These are phyloP conservation scores for Sisyra terminalis DNA, from an alignment of 2,888 invertebrate genomes.

Conservation along the genomic window DNA sequence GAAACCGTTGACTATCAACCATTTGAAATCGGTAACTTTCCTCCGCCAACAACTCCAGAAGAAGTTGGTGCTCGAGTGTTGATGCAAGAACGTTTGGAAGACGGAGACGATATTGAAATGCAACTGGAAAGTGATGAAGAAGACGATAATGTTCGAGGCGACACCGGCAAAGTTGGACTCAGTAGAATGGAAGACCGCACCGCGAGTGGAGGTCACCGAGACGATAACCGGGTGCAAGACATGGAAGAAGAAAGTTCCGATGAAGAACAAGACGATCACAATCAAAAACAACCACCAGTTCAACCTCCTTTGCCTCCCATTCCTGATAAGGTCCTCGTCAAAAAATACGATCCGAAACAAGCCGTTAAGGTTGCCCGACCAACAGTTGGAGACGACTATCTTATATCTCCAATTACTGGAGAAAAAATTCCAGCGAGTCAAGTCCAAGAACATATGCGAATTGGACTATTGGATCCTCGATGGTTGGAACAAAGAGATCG, in stretches of 20 bases:
- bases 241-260: constrained; percentile 82
- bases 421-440: constrained; percentile 95
- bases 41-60: constrained; percentile 92
- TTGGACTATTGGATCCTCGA: constrained; percentile 87
- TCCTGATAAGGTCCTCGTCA: constrained; percentile 86
- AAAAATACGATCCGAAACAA: constrained; percentile 94
- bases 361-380: constrained; percentile 40
- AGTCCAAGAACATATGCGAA: constrained; percentile 95
- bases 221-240: constrained; percentile 58
- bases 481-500: constrained; percentile 97
- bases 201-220: constrained; percentile 29
- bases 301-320: constrained; percentile 63
- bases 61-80: constrained; percentile 92
- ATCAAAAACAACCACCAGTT: constrained; percentile 27
- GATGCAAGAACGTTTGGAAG: constrained; percentile 69
- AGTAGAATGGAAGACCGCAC: constrained; percentile 51
- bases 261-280: constrained; percentile 40
- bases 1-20: constrained; percentile 99
- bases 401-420: constrained; percentile 96
- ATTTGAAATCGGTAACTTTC: constrained; percentile 89
- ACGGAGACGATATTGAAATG: constrained; percentile 76
- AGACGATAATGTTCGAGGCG: constrained; percentile 18
- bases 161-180: constrained; percentile 32
- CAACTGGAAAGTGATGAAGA: constrained; percentile 74
- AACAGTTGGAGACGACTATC: constrained; percentile 65